Evolutionary conservation across 2,797 vertebrate genomes (phyloP).

Genomic region (Naso thynnoides): DNA sequence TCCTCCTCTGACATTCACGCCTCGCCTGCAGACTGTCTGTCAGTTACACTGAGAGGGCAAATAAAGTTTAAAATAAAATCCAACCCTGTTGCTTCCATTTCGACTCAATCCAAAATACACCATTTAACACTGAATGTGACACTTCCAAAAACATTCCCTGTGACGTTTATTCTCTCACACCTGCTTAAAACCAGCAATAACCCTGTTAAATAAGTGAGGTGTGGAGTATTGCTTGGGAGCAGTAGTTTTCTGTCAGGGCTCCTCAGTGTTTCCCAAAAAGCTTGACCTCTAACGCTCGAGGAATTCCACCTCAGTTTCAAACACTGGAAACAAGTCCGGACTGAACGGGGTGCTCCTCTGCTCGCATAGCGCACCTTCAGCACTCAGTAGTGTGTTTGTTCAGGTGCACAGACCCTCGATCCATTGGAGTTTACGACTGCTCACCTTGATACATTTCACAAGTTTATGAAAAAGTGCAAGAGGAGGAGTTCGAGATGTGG

Average conservation of each 20-base stretch:
- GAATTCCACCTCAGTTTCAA: conserved; percentile 43
- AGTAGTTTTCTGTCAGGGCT: conserved; percentile 28
- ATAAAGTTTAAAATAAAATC: conserved; percentile 54
- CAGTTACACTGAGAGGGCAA: conserved; percentile 32
- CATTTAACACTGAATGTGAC: conserved; percentile 41
- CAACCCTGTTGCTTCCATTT: conserved; percentile 37
- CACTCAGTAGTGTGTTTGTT: conserved; percentile 88
- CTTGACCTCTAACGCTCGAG: conserved; percentile 28
- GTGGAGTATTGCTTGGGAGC: conserved; percentile 48
- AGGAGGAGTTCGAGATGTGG: conserved; percentile 83
- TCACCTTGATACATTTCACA: conserved; percentile 86
- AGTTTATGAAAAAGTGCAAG: conserved; percentile 86
- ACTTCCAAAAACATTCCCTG: conserved; percentile 39
- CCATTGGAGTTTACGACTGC: conserved; percentile 82
- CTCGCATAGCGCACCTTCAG: conserved; percentile 47
- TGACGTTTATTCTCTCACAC: conserved; percentile 67
- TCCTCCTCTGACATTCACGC: conserved; percentile 6
- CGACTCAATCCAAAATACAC: conserved; percentile 27
- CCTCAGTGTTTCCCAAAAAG: conserved; percentile 20
- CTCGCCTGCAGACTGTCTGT: conserved; percentile 34
- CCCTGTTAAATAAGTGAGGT: conserved; percentile 60
- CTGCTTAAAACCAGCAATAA: conserved; percentile 59
- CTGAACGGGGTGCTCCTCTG: conserved; percentile 4
- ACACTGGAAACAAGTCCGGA: conserved; percentile 42
- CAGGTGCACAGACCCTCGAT: conserved; percentile 87